phyloP scores from a whole-genome alignment of 2,888 invertebrate species.

The Leucophenga montana region DNA sequence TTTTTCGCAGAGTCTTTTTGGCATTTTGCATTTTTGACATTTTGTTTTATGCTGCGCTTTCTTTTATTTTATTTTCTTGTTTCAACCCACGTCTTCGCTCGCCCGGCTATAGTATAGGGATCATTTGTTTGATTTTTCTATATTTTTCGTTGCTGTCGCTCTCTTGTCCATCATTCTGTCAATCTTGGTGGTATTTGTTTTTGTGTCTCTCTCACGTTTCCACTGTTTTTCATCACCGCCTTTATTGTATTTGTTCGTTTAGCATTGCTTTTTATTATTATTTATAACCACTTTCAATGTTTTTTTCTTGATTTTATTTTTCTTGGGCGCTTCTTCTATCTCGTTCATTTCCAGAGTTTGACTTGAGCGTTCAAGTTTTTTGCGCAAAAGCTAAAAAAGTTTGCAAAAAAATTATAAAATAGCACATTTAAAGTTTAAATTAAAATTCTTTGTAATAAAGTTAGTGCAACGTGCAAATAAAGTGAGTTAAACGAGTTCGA shows the following conservation, averaged over 20 bases:
- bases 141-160: slow-evolving; percentile 43
- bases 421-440: slow-evolving; percentile 42
- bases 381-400: neutral
- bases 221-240: slow-evolving; percentile 39
- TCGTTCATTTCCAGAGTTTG: slow-evolving; percentile 22
- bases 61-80: slow-evolving; percentile 36
- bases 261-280: slow-evolving; percentile 30
- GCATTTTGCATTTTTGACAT: slow-evolving; percentile 67
- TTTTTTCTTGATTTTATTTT: neutral
- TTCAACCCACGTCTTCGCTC: no score
- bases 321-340: neutral
- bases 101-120: no score
- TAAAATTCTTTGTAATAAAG: slow-evolving; percentile 22
- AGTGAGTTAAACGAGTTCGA: neutral
- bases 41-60: slow-evolving; percentile 59
- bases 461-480: neutral
- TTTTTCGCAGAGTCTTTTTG: slow-evolving; percentile 40
- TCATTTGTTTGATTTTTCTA: no score
- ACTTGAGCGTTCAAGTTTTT: slow-evolving; percentile 38
- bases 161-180: slow-evolving; percentile 66
- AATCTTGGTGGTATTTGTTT: slow-evolving; percentile 66
- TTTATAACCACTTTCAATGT: slow-evolving; percentile 41
- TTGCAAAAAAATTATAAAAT: slow-evolving; percentile 38
- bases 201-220: slow-evolving; percentile 42
- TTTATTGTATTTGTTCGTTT: slow-evolving; percentile 35